phyloP scores from a whole-genome alignment of 30 jellyfish, hydroid and myxozoan species.

The Chrysaora quinquecirrha region DNA sequence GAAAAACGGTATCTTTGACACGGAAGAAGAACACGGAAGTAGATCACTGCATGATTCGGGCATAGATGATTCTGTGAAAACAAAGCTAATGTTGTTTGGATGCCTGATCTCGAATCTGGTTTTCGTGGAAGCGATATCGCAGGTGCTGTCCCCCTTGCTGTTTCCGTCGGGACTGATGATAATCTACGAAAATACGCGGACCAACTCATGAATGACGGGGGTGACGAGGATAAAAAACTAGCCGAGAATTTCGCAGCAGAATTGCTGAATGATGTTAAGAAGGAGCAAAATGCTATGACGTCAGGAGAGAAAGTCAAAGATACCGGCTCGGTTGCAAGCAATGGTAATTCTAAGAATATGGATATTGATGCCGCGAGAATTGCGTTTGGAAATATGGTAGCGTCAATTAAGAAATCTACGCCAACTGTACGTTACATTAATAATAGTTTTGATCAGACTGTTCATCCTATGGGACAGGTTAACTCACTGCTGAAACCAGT shows the following conservation, averaged over 20 bases:
- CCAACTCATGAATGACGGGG: conserved; percentile 24
- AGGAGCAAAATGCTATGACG: not conserved
- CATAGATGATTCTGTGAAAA: conserved; percentile 8
- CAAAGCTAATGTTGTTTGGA: conserved; percentile 49
- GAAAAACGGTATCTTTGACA: conserved; percentile 14
- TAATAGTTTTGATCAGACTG: not conserved
- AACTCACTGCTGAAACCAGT: not conserved
- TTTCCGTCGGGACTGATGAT: conserved; percentile 25
- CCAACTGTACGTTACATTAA: conserved; percentile 30
- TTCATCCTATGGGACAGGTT: not conserved
- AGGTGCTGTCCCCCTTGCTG: conserved; percentile 44
- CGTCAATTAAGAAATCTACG: conserved; percentile 45
- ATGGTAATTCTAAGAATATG: not conserved
- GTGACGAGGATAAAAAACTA: conserved; percentile 10
- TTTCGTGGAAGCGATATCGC: conserved; percentile 57
- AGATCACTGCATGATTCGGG: conserved; percentile 3
- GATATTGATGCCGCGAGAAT: conserved; percentile 56
- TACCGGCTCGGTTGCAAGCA: not conserved
- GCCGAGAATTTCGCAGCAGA: conserved; percentile 42
- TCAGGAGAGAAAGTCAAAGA: conserved; percentile 10
- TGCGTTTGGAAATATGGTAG: conserved; percentile 47
- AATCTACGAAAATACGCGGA: conserved; percentile 42
- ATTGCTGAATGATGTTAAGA: conserved; percentile 37
- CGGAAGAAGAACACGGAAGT: not conserved
- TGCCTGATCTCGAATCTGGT: conserved; percentile 57